These are phyloP conservation scores for Synanthedon myopaeformis DNA, from an alignment of 2,888 invertebrate genomes.

Conservation along the genomic window DNA sequence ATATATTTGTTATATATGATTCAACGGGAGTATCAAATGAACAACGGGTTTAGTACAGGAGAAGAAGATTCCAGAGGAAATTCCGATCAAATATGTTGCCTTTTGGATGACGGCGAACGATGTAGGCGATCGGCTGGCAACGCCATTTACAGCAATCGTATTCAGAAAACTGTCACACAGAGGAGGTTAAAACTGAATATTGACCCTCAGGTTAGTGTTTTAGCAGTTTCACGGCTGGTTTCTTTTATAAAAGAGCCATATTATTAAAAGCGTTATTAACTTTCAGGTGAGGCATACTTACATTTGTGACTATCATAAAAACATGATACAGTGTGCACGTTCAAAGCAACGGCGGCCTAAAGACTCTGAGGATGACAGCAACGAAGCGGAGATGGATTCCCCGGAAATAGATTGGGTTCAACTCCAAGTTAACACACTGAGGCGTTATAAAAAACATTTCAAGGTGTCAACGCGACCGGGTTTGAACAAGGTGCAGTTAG, in stretches of 20 bases:
- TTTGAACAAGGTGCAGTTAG: slow-evolving; percentile 93
- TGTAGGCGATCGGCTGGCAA: slow-evolving; percentile 91
- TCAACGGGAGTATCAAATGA: slow-evolving; percentile 72
- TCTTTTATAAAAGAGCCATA: background rate
- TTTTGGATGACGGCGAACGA: slow-evolving; percentile 88
- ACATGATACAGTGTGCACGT: slow-evolving; percentile 94
- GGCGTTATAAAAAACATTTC: slow-evolving; percentile 93
- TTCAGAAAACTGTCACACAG: slow-evolving; percentile 95
- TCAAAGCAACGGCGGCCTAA: slow-evolving; percentile 87
- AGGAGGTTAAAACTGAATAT: slow-evolving; percentile 89
- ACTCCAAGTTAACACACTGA: slow-evolving; percentile 92
- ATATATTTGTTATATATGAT: slow-evolving; percentile 64
- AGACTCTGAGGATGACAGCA: slow-evolving; percentile 95
- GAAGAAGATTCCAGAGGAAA: slow-evolving; percentile 92
- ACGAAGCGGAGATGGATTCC: slow-evolving; percentile 90
- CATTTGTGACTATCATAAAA: slow-evolving; percentile 97
- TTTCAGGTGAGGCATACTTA: slow-evolving; percentile 91
- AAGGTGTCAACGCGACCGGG: slow-evolving; percentile 93
- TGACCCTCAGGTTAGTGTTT: slow-evolving; percentile 70
- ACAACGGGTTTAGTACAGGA: slow-evolving; percentile 93
- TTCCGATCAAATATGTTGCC: slow-evolving; percentile 91
- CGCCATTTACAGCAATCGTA: slow-evolving; percentile 96
- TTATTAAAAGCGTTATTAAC: background rate
- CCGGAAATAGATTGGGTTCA: slow-evolving; percentile 95
- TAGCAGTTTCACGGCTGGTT: background rate